Evolutionary conservation across 2,888 invertebrate species (phyloP).

Genomic region (Ditula angustiorana): DNA sequence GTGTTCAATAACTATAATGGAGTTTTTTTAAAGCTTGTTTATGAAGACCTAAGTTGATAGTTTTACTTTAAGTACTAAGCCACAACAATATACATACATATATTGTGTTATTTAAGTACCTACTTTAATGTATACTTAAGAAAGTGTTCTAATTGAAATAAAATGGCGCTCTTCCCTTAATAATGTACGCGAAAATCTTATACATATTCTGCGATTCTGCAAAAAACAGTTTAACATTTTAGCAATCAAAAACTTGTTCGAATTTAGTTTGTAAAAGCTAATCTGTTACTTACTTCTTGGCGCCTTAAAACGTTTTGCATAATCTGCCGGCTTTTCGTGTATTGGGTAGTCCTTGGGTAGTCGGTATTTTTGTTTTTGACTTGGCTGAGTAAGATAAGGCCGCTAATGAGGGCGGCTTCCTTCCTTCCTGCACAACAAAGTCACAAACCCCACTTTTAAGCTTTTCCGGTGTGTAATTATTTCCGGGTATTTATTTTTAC

Average conservation of each 20-base stretch:
- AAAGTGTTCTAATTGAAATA: background rate
- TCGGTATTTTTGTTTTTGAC: background rate
- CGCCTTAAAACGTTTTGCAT: background rate
- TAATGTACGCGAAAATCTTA: background rate
- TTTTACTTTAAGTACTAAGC: no score
- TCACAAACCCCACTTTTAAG: background rate
- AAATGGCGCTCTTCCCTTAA: background rate
- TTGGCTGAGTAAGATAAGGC: background rate
- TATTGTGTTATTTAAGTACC: no score
- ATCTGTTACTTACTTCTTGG: background rate
- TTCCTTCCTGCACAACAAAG: slow-evolving; percentile 8
- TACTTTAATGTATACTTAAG: no score
- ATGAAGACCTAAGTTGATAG: no score
- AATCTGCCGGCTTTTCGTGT: background rate
- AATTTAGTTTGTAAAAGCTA: slow-evolving; percentile 2
- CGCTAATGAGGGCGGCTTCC: slow-evolving; percentile 10
- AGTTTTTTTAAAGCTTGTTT: no score
- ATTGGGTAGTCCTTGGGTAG: background rate
- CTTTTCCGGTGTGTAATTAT: slow-evolving; percentile 6
- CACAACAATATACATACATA: no score
- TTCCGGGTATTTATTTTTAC: background rate
- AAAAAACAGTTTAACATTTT: background rate
- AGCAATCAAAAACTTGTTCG: background rate
- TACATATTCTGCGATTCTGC: background rate
- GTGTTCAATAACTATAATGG: no score